These are phyloP conservation scores for Clarias macrocephalus DNA, from an alignment of 2,113 vertebrate genomes.

Conservation along the genomic window DNA sequence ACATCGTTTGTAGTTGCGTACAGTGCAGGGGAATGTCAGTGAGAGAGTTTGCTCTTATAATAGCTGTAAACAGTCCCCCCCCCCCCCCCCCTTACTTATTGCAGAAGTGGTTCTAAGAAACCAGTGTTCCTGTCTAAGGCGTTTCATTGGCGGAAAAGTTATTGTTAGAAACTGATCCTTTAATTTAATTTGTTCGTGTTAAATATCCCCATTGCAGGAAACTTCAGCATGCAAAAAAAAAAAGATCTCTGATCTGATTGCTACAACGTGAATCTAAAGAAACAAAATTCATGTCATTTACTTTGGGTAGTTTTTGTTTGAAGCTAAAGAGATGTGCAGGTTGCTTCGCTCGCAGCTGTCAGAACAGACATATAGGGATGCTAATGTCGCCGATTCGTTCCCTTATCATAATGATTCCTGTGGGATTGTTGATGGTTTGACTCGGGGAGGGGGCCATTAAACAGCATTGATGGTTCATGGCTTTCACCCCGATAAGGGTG, in stretches of 20 bases:
- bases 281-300: not conserved
- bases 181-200: not conserved
- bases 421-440: not conserved
- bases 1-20: too few relatives aligned
- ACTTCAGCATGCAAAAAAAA: not conserved
- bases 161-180: not conserved
- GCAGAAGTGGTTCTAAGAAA: not conserved
- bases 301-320: not conserved
- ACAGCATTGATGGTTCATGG: not conserved
- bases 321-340: not conserved
- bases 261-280: not conserved
- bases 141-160: not conserved
- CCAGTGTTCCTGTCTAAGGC: too few relatives aligned
- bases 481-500: not conserved
- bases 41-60: not conserved
- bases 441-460: not conserved
- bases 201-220: not conserved
- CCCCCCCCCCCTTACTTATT: too few relatives aligned
- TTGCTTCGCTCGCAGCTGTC: too few relatives aligned
- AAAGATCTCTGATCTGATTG: not conserved
- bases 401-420: not conserved
- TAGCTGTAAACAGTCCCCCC: not conserved
- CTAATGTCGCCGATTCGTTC: not conserved
- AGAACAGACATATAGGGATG: not conserved
- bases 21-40: not conserved